Conservation (phyloP, 2,888 invertebrate species). For the Heliconius charithonia region DNA sequence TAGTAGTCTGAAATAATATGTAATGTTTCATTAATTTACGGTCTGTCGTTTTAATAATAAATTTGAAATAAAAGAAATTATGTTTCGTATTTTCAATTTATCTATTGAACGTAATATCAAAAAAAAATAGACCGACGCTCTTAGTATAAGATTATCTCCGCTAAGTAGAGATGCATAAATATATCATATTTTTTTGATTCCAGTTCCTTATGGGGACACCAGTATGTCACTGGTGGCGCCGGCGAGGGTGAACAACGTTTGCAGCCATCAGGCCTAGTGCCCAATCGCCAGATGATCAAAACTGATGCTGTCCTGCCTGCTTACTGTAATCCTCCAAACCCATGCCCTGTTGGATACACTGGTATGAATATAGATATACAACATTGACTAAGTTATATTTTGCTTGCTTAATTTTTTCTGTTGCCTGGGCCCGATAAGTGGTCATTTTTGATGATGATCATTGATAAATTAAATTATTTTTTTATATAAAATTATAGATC, state of each 20-base stretch:
- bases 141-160: background rate
- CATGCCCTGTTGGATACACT: constrained; percentile 97
- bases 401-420: background rate
- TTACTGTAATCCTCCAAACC: constrained; percentile 99
- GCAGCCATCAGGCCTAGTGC: constrained; percentile 81
- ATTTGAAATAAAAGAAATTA: too few species aligned
- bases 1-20: too few species aligned
- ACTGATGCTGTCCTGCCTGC: constrained; percentile 96
- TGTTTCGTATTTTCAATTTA: too few species aligned
- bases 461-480: too few species aligned
- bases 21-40: too few species aligned
- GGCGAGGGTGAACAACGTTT: constrained; percentile 90
- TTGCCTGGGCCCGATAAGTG: background rate
- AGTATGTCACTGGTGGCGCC: constrained; percentile 89
- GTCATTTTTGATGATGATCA: too few species aligned
- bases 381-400: background rate
- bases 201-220: constrained; percentile 89
- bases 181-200: constrained; percentile 7
- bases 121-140: too few species aligned
- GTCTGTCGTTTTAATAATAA: too few species aligned
- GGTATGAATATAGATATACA: constrained; percentile 76
- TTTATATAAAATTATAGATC: too few species aligned
- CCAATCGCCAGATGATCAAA: constrained; percentile 90
- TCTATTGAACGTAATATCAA: too few species aligned
- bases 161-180: background rate